These are phyloP conservation scores for Chaenodraco wilsoni DNA, from an alignment of 2,797 vertebrate species.

Conservation along the genomic window DNA sequence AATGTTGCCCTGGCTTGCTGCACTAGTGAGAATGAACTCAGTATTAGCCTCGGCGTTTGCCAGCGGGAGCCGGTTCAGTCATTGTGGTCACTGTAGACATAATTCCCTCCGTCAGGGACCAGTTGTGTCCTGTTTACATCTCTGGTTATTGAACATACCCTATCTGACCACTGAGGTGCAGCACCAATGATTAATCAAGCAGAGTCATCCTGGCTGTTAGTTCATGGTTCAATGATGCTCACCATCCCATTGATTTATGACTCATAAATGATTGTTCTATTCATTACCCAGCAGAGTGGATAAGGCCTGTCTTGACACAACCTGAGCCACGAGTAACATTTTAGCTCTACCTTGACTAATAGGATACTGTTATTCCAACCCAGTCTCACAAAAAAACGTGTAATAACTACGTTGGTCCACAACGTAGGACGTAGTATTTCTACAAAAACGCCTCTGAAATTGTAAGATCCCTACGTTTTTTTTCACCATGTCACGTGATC, in stretches of 20 bases:
- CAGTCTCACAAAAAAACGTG: too few species aligned
- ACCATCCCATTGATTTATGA: conserved; percentile 64
- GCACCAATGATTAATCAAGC: conserved; percentile 70
- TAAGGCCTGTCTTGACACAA: conserved; percentile 51
- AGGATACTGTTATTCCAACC: conserved; percentile 26
- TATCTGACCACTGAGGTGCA: conserved; percentile 51
- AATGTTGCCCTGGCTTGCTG: conserved; percentile 50
- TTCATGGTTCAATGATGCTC: conserved; percentile 64
- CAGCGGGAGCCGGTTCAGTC: conserved; percentile 43
- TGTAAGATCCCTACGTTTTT: too few species aligned
- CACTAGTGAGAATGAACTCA: conserved; percentile 36
- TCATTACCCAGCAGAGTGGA: conserved; percentile 61
- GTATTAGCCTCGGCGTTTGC: conserved; percentile 37
- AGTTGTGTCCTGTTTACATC: conserved; percentile 58
- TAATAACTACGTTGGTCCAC: too few species aligned
- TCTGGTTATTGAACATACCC: conserved; percentile 35
- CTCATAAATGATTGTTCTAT: conserved; percentile 72
- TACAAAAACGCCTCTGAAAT: too few species aligned
- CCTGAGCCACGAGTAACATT: conserved; percentile 37
- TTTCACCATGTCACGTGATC: too few species aligned
- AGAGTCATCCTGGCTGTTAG: conserved; percentile 57
- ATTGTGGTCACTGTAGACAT: conserved; percentile 39
- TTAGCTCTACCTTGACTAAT: conserved; percentile 46
- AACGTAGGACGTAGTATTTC: too few species aligned
- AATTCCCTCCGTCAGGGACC: conserved; percentile 62